A percentile compares a stretch with the other conserved stretches of the same genome.
These are phyloP conservation scores for Galerucella nymphaeae DNA, from an alignment of 2,888 invertebrate genomes.

Conservation along the genomic window DNA sequence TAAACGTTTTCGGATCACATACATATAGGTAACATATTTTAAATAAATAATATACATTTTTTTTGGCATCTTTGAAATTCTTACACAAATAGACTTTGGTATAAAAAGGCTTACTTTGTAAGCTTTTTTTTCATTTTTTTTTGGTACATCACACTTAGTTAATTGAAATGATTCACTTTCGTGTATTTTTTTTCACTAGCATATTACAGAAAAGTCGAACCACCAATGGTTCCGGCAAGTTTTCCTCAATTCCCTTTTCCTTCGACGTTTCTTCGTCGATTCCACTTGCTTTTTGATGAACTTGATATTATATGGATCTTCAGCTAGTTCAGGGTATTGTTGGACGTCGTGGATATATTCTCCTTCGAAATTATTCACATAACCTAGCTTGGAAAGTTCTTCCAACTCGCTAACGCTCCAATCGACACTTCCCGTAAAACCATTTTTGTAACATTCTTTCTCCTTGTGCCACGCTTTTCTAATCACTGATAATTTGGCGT, in stretches of 20 bases:
- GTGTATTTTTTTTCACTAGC: slow-evolving; percentile 56
- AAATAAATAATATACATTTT: slow-evolving; percentile 66
- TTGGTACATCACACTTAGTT: slow-evolving; percentile 66
- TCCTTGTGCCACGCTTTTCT: slow-evolving; percentile 95
- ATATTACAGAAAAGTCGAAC: slow-evolving; percentile 64
- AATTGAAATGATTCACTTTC: slow-evolving; percentile 62
- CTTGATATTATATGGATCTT: slow-evolving; percentile 94
- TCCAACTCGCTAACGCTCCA: slow-evolving; percentile 92
- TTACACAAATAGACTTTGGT: slow-evolving; percentile 76
- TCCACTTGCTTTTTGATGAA: slow-evolving; percentile 85
- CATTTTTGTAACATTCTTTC: slow-evolving; percentile 83
- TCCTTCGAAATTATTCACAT: slow-evolving; percentile 87
- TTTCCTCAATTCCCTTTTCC: slow-evolving; percentile 71
- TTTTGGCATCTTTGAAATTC: slow-evolving; percentile 71
- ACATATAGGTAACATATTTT: slow-evolving; percentile 66
- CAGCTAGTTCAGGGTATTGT: slow-evolving; percentile 91
- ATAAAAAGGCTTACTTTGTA: slow-evolving; percentile 65
- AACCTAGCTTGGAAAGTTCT: slow-evolving; percentile 87
- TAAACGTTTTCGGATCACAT: slow-evolving; percentile 62
- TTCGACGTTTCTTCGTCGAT: slow-evolving; percentile 77
- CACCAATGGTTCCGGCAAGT: slow-evolving; percentile 63
- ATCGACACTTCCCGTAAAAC: slow-evolving; percentile 80
- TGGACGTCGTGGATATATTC: slow-evolving; percentile 92
- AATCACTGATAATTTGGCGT: slow-evolving; percentile 88
- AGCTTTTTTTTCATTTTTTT: slow-evolving; percentile 57